Conservation (phyloP, 2,888 invertebrate species). For the Beris chalybata region DNA sequence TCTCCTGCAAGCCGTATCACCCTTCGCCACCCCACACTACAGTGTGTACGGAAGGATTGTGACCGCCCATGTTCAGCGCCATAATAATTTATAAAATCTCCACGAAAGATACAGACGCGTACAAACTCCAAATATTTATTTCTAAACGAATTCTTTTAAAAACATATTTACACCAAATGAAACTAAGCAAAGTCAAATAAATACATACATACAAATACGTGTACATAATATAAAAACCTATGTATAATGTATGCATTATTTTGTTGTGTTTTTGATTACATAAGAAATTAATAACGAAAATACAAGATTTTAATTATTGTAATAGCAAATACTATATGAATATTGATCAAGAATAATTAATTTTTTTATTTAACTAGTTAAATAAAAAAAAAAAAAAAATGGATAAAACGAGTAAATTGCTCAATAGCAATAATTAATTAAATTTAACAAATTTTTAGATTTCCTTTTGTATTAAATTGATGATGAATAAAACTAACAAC, state of each 20-base stretch:
- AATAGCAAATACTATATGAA: slow-evolving; percentile 20
- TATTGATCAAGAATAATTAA: slow-evolving; percentile 20
- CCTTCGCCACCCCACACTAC: too few species aligned
- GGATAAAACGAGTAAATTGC: slow-evolving; percentile 33
- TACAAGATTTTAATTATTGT: slow-evolving; percentile 27
- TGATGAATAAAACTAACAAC: slow-evolving; percentile 17
- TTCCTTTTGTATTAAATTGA: slow-evolving; percentile 27
- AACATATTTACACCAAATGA: neutral
- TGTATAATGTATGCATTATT: neutral
- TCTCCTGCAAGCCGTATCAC: too few species aligned
- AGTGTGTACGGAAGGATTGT: too few species aligned
- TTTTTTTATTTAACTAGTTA: slow-evolving; percentile 30
- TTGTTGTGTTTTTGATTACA: too few species aligned
- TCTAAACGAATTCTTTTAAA: neutral
- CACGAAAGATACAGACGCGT: too few species aligned
- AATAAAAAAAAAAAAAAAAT: neutral
- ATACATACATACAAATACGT: neutral
- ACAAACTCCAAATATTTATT: neutral
- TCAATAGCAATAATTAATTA: slow-evolving; percentile 38
- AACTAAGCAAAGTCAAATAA: neutral
- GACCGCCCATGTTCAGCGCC: too few species aligned
- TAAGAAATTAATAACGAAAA: neutral
- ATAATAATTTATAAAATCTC: too few species aligned
- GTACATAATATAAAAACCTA: neutral
- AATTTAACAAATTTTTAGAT: slow-evolving; percentile 28